These are phyloP conservation scores for Malacoctenus gilli DNA, from an alignment of 2,797 vertebrate species.

Conservation along the genomic window DNA sequence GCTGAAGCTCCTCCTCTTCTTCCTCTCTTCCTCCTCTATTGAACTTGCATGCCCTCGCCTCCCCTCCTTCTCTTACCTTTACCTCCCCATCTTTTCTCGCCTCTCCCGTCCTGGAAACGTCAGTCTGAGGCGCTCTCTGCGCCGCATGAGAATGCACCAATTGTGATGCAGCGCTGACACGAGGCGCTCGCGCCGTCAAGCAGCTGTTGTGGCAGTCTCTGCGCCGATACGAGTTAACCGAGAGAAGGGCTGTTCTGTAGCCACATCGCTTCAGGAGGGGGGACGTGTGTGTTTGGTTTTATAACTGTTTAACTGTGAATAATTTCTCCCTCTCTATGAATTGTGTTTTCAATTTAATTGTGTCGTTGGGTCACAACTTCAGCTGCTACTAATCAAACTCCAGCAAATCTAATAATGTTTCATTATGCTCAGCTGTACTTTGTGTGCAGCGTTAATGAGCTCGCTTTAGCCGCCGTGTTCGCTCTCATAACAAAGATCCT, in stretches of 20 bases:
- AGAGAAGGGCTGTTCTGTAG: background rate
- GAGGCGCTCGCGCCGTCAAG: slow-evolving; percentile 13
- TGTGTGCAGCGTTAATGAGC: background rate
- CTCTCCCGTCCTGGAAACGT: slow-evolving; percentile 10
- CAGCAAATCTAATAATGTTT: background rate
- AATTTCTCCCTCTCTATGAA: background rate
- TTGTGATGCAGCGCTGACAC: slow-evolving; percentile 7
- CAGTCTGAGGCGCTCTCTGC: background rate
- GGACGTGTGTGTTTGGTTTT: too few relatives aligned
- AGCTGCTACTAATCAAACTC: background rate
- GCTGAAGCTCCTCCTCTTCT: background rate
- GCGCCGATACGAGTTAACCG: too few relatives aligned
- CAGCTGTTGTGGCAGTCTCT: slow-evolving; percentile 6
- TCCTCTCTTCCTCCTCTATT: slow-evolving; percentile 6
- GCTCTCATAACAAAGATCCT: too few relatives aligned
- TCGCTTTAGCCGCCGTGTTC: background rate
- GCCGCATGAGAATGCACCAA: slow-evolving; percentile 6
- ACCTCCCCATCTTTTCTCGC: slow-evolving; percentile 2
- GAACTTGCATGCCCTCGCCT: slow-evolving; percentile 10
- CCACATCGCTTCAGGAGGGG: too few relatives aligned
- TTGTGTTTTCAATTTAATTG: background rate
- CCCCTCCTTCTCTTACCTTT: background rate
- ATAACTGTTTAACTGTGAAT: too few relatives aligned
- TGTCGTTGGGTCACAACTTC: background rate
- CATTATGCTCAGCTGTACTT: background rate